Percentiles rank a stretch among this genome's conserved stretches.
Evolutionary conservation across 2,113 vertebrate species (phyloP).

Genomic region (Cathartes aura): DNA sequence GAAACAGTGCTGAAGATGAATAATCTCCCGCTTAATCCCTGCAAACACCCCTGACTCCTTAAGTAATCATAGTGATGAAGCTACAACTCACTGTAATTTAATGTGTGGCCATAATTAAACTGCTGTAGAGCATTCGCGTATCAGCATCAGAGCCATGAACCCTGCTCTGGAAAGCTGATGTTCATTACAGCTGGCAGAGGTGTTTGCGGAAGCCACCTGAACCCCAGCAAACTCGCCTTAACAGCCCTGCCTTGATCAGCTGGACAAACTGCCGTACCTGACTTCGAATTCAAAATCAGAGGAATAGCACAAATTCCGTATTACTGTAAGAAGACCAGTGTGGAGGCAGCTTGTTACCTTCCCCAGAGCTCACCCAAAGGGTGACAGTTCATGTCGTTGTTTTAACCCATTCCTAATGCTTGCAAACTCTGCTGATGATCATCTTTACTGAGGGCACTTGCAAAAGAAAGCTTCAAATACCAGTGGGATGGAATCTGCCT

Average conservation of each 20-base stretch:
- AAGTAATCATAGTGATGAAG: not conserved
- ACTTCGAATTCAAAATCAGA: not conserved
- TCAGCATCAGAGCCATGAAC: not conserved
- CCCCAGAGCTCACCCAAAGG: not conserved
- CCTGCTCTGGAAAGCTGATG: not conserved
- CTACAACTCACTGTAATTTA: not conserved
- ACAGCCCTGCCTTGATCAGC: not conserved
- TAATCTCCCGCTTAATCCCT: not conserved
- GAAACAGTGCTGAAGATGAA: not conserved
- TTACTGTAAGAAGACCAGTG: not conserved
- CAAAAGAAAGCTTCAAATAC: not conserved
- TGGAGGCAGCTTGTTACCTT: no score
- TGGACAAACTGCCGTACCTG: accelerated
- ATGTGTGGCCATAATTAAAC: not conserved
- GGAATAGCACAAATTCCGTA: not conserved
- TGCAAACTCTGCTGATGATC: not conserved
- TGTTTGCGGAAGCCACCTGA: not conserved
- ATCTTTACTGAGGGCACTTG: not conserved
- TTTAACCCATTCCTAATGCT: not conserved
- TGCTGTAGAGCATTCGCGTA: not conserved
- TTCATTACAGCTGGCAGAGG: not conserved
- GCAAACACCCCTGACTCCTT: not conserved
- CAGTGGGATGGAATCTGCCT: not conserved
- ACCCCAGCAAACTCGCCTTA: not conserved
- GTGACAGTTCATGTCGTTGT: not conserved